Conservation (phyloP, 2,797 vertebrate species). For the Chiloscyllium punctatum region DNA sequence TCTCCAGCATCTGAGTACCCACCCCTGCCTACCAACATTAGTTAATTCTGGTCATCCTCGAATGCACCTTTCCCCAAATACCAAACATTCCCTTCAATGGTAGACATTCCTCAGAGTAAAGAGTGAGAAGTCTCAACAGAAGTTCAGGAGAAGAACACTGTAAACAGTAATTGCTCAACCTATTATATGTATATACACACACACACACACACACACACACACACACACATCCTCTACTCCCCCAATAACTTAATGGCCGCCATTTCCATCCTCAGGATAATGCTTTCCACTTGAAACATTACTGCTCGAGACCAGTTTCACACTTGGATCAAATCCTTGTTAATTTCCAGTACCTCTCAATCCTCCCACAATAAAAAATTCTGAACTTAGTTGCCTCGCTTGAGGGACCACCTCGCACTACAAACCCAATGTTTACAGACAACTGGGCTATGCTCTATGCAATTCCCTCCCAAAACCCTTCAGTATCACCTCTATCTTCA, state of each 20-base stretch:
- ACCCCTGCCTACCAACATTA: not conserved
- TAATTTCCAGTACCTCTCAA: not conserved
- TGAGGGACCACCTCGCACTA: too few relatives aligned
- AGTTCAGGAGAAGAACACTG: not conserved
- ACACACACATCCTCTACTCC: too few relatives aligned
- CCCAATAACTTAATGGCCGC: not conserved
- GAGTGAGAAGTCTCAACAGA: not conserved
- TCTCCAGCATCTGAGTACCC: too few relatives aligned
- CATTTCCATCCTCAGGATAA: not conserved
- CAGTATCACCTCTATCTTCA: not conserved
- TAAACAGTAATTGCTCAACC: not conserved
- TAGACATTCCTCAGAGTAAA: not conserved
- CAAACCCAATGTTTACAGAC: not conserved
- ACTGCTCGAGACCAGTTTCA: not conserved
- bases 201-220: too few relatives aligned
- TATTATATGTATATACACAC: not conserved
- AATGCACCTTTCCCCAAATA: not conserved
- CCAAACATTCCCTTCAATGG: not conserved
- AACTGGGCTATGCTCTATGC: too few relatives aligned
- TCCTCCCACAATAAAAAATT: not conserved
- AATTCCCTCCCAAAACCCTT: not conserved
- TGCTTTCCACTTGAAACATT: not conserved
- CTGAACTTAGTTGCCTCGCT: not conserved
- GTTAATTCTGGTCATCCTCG: not conserved
- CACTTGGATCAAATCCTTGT: not conserved